Base-by-base conservation (phyloP, 2,888 invertebrate genomes). In the Clusia tigrina region DNA sequence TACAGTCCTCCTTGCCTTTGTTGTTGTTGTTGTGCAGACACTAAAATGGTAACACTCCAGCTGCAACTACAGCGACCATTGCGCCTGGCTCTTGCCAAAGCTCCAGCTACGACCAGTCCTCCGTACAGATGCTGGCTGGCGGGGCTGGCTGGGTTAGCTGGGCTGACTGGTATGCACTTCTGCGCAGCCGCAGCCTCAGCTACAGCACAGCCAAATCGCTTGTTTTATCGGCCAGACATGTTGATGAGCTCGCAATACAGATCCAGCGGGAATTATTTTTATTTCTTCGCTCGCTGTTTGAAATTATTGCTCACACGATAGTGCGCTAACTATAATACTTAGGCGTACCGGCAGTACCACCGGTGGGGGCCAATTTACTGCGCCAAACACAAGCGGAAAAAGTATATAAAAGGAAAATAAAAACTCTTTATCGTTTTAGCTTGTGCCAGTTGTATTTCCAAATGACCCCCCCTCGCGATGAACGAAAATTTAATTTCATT, bases 231-330 rank as follows among this genome's bases (percentile, higher is more conserved):
- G 48, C 20, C 17, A 9, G n/a, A 17, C 2, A 22, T 22, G 22
- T 2, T 54, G 54, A 25, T 25, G 24, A 17, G 25, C 17, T 54
- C 24, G 54, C 25, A 17, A 25, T 74, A 77, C 76, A 74, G 74
- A 42, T 42, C 42, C 42, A 42, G 42, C 42, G 42, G 42, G 42
- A 42, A 42, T 42, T 42, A 17, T 42, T 42, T 42, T 42, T 42
- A 74, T 74, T 76, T 74, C 76, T 74, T 74, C 76, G 76, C 76
- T 74, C 76, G 75, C 76, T 74, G 42, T 42, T 42, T 42, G 54
- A 63, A 63, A 63, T 63, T 63, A 63, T 63, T 58, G 63, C 63
- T 63, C 52, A 58, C 54, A 63, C 63, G 63, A 63, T 63, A 58
- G 54, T 57, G 48, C 38, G 42, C n/a, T n/a, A 42, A 15, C n/a